Percentiles rank a stretch among this genome's conserved stretches.
These are phyloP conservation scores for Dicerorhinus sumatrensis DNA, from an alignment of 2,113 vertebrate genomes.

Conservation along the genomic window DNA sequence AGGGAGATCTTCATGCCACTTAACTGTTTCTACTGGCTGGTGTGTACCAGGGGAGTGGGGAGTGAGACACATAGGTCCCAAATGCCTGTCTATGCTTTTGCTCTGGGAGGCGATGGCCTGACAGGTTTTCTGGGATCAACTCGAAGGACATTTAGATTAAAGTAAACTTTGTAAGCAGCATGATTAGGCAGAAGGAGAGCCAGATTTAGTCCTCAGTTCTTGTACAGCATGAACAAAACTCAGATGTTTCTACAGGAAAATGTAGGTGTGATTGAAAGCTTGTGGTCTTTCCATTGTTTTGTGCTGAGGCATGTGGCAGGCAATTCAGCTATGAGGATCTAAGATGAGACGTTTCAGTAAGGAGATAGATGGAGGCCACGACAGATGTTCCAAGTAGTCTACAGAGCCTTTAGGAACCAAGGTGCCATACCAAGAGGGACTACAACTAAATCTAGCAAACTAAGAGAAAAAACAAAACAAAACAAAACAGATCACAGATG, in stretches of 20 bases:
- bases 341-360: not conserved
- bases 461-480: not conserved
- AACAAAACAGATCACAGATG: not conserved
- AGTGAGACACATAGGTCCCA: too few relatives aligned
- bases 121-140: not conserved
- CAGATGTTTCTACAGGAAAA: not conserved
- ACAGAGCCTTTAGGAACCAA: not conserved
- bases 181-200: not conserved
- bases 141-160: not conserved
- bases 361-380: not conserved
- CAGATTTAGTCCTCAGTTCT: not conserved
- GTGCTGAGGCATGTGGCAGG: not conserved
- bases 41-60: not conserved
- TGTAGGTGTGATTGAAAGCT: not conserved
- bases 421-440: not conserved
- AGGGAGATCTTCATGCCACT: not conserved
- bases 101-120: not conserved
- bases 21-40: not conserved
- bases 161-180: not conserved
- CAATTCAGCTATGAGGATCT: not conserved
- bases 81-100: not conserved
- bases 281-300: not conserved
- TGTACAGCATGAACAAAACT: not conserved
- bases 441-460: not conserved
- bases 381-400: not conserved